Percentiles rank a stretch among this genome's conserved stretches.
These are phyloP conservation scores for Blera fallax DNA, from an alignment of 2,888 invertebrate genomes.

Conservation along the genomic window DNA sequence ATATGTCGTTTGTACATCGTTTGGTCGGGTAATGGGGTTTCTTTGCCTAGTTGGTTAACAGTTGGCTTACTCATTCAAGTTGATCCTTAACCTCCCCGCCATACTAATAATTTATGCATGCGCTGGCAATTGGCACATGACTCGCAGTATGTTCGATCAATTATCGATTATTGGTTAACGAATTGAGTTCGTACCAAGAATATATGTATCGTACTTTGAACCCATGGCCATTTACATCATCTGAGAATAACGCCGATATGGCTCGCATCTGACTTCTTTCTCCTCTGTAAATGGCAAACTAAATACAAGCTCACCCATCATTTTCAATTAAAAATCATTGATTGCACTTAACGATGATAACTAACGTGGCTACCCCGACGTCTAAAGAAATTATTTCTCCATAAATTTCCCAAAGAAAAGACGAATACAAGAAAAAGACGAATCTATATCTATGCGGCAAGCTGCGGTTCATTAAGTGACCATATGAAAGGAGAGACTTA, in stretches of 20 bases:
- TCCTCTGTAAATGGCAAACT: slow-evolving; percentile 31
- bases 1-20: background rate
- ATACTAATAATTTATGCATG: slow-evolving; percentile 25
- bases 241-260: slow-evolving; percentile 25
- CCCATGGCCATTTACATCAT: slow-evolving; percentile 39
- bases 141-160: slow-evolving; percentile 39
- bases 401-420: slow-evolving; percentile 59
- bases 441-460: background rate
- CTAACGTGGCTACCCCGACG: slow-evolving; percentile 56
- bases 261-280: slow-evolving; percentile 21
- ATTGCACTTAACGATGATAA: slow-evolving; percentile 70
- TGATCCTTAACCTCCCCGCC: background rate
- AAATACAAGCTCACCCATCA: slow-evolving; percentile 53
- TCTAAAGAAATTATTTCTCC: slow-evolving; percentile 70
- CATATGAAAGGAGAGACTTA: slow-evolving; percentile 19
- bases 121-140: slow-evolving; percentile 27
- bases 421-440: slow-evolving; percentile 3
- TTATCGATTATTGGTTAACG: slow-evolving; percentile 58
- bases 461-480: slow-evolving; percentile 47
- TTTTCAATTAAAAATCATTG: slow-evolving; percentile 71
- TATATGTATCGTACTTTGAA: slow-evolving; percentile 53
- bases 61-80: background rate
- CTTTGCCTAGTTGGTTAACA: background rate
- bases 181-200: background rate
- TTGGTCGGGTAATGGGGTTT: background rate